Evolutionary conservation across 2,113 vertebrate species (phyloP), one percentile per base, ranked within the genome.

Genomic region (Tupaia tana): DNA sequence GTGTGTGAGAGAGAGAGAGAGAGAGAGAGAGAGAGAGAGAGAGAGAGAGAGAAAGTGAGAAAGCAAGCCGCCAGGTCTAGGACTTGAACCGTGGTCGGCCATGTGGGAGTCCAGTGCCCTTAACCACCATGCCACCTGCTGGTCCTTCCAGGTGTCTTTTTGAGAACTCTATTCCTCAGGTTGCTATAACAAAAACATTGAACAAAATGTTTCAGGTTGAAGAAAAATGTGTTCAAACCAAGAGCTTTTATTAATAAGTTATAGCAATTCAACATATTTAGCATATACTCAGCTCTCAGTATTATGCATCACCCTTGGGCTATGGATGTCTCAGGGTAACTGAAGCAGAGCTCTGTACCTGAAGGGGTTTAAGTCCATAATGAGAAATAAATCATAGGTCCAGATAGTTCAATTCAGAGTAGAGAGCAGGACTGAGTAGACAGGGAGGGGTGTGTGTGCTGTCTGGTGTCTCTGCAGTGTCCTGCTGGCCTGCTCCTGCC

Each of bases 241-340:
- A 75, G 64, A 83, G 19, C 7, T 92, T 92, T 71, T 86, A 86
- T 82, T 56, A 90, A 69, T 31, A 89, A 69, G 22, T 81, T 79
- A 29, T 80, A 84, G 82, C 29, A 75, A 79, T n/a, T 83, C 22
- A 64, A 13, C 66, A 25, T 58, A 87, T 54, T 94, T 80, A 66
- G 25, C n/a, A 59, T 81, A 75, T 69, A 59, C 31, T 58, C 9
- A 61, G 91, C 54, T 59, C 34, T 95, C 67, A 80, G 61, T 56
- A 87, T 3, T 66, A 84, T 73, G 27, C 67, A 19, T 25, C n/a
- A 20, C 78, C n/a, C 34, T 52, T 12, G 10, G 63, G 56, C 54
- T 86, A 6, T 80, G 31, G 12, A 31, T 70, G 4, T 61, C 22
- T 58, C 6, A 63, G 29, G 43, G 73, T 58, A 86, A 71, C 6